phyloP scores from a whole-genome alignment of 2,888 invertebrate species.

The Scaptomyza caliginosa region DNA sequence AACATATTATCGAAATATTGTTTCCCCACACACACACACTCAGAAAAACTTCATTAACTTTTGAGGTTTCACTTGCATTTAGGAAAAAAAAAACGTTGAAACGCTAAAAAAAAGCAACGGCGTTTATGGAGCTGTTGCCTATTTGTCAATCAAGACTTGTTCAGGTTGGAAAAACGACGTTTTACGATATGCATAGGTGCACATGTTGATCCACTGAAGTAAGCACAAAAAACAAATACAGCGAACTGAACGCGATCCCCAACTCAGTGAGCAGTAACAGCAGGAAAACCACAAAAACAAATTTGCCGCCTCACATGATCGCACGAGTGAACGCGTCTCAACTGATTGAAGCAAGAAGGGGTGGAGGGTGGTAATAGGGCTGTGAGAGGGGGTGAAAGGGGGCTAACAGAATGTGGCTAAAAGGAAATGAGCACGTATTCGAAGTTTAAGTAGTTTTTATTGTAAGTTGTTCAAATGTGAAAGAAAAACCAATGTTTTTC shows the following conservation, averaged over 20 bases:
- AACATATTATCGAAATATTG: slow-evolving; percentile 30
- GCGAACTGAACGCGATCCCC: slow-evolving; percentile 22
- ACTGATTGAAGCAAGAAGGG: slow-evolving; percentile 17
- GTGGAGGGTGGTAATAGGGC: not conserved
- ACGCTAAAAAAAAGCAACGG: slow-evolving; percentile 43
- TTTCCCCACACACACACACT: slow-evolving; percentile 26
- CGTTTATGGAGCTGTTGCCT: slow-evolving; percentile 43
- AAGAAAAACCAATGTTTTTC: slow-evolving; percentile 15
- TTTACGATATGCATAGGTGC: slow-evolving; percentile 84
- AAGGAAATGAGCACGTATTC: slow-evolving; percentile 41
- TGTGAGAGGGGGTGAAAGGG: not conserved
- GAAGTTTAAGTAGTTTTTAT: slow-evolving; percentile 7
- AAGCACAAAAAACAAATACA: slow-evolving; percentile 22
- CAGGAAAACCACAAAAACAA: slow-evolving; percentile 84
- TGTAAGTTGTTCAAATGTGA: not conserved
- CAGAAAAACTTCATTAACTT: slow-evolving; percentile 75
- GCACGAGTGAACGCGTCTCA: slow-evolving; percentile 61
- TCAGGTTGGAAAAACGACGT: slow-evolving; percentile 51
- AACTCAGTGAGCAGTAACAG: slow-evolving; percentile 31
- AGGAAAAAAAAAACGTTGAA: slow-evolving; percentile 24
- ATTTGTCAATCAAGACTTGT: slow-evolving; percentile 72
- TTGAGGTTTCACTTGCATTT: slow-evolving; percentile 73
- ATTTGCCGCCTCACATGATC: slow-evolving; percentile 84
- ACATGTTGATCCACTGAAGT: slow-evolving; percentile 81
- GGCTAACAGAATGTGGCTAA: slow-evolving; percentile 14